Evolutionary conservation across 2,797 vertebrate species (phyloP), one percentile per base, ranked within the genome.

Genomic region (Acanthornis magna): DNA sequence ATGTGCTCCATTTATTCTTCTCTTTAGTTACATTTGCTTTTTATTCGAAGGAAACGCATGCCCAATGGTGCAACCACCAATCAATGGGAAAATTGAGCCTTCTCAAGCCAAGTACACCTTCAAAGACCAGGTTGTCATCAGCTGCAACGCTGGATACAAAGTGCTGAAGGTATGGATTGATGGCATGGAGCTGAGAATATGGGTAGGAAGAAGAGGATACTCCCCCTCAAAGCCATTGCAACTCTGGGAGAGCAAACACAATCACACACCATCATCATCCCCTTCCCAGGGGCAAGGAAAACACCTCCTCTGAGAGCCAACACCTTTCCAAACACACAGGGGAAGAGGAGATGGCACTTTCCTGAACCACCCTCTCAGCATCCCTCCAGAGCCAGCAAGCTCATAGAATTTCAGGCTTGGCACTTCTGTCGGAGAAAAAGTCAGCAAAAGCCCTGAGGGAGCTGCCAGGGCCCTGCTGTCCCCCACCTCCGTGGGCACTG

Each of bases 121-220:
- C 96, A 99, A 98, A 97, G 99, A 99, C 92, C 99, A 99, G 82
- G 89, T 98, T 86, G 97, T 99, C 61, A 88, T 99, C 97, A 99
- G 97, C 89, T 99, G 99, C 97, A 97, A 98, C 82, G 96, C 97
- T 0, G 99, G 99, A 80, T 99, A 98, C 97, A 97, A 96, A 82
- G 96, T 99, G 50, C 80, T 98, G 53, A 98, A 99, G 99, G 99
- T 99, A 96, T 17, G 38, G 19, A 36, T 11, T 48, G 34, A 55
- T 0, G 1, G 8, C 14, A 27, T 55, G n/a, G 61, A 71, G 25
- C 10, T 85, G 63, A 36, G 36, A 19, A 58, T 21, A 32, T 20
- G 20, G 42, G 54, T 50, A 45, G 51, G 15, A 75, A 80, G 47
- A 45, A 27, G 10, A n/a, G 27, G 6, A 57, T 88, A 48, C 16